Conservation (phyloP, 2,797 vertebrate species). For the Triplophysa bombifrons region DNA sequence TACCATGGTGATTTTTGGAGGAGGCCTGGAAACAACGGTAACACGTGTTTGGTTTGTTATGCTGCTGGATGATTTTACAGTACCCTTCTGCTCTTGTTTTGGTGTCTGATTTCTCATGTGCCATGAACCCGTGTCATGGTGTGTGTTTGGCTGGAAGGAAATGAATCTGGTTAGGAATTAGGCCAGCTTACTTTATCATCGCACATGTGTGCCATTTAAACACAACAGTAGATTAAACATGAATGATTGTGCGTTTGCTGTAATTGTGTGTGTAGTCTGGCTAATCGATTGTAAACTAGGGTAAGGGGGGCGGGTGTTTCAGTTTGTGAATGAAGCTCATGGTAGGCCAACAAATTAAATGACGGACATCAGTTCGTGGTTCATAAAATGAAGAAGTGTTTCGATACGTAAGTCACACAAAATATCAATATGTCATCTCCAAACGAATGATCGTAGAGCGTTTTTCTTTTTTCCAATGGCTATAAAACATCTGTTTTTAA, state of each 20-base stretch:
- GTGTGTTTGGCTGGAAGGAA: not conserved
- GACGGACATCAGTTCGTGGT: not conserved
- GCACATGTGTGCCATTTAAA: not conserved
- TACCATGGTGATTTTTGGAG: not conserved
- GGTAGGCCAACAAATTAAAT: not conserved
- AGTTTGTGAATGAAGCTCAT: slow-evolving; percentile 34
- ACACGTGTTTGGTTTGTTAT: slow-evolving; percentile 57
- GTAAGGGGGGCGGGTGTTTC: not conserved
- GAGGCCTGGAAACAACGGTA: slow-evolving; percentile 12
- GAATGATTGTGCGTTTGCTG: slow-evolving; percentile 17
- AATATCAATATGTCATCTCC: not conserved
- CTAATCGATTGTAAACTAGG: slow-evolving; percentile 11
- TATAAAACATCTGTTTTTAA: too few relatives aligned
- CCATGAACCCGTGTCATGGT: slow-evolving; percentile 2
- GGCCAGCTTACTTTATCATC: not conserved
- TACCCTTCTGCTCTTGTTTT: slow-evolving; percentile 24
- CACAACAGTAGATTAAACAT: not conserved
- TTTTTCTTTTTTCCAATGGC: not conserved
- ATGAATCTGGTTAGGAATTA: slow-evolving; percentile 9
- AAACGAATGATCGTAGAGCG: not conserved
- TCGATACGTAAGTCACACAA: not conserved
- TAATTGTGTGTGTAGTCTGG: not conserved
- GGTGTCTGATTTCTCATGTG: slow-evolving; percentile 21
- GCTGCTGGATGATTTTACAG: slow-evolving; percentile 7
- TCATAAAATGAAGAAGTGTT: not conserved